A percentile compares a stretch with the other conserved stretches of the same genome.
phyloP scores from a whole-genome alignment of 2,113 vertebrate species.

The Pachyramphus minor region DNA sequence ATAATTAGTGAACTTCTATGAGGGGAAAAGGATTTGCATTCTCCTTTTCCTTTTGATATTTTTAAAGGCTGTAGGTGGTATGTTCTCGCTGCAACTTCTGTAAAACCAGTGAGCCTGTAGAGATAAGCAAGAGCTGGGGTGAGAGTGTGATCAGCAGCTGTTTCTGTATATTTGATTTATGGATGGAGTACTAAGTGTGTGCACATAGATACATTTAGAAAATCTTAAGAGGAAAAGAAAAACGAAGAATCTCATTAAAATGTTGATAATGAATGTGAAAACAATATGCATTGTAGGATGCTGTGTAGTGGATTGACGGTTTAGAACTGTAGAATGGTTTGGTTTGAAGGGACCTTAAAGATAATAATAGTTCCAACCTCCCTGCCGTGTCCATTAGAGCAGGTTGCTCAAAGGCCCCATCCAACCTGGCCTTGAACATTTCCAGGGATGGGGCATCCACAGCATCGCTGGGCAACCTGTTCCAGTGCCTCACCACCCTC shows the following conservation, averaged over 20 bases:
- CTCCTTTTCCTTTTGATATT: background rate
- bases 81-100: background rate
- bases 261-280: background rate
- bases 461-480: background rate
- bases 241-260: background rate
- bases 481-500: background rate
- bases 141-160: background rate
- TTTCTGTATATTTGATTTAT: background rate
- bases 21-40: background rate
- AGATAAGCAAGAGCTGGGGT: background rate
- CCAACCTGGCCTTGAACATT: background rate
- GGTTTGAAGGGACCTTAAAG: background rate
- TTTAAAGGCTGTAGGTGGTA: background rate
- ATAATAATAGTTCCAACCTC: background rate
- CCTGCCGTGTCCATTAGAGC: background rate
- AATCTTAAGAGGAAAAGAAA: background rate
- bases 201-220: background rate
- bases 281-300: background rate
- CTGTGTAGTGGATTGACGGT: background rate
- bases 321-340: background rate
- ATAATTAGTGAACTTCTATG: background rate
- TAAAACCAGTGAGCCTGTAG: background rate
- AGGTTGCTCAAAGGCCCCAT: background rate
- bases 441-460: background rate
- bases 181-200: background rate